Evolutionary conservation across 2,888 invertebrate species (phyloP), one percentile per base, ranked within the genome.

Genomic region (Stenotaenia linearis): DNA sequence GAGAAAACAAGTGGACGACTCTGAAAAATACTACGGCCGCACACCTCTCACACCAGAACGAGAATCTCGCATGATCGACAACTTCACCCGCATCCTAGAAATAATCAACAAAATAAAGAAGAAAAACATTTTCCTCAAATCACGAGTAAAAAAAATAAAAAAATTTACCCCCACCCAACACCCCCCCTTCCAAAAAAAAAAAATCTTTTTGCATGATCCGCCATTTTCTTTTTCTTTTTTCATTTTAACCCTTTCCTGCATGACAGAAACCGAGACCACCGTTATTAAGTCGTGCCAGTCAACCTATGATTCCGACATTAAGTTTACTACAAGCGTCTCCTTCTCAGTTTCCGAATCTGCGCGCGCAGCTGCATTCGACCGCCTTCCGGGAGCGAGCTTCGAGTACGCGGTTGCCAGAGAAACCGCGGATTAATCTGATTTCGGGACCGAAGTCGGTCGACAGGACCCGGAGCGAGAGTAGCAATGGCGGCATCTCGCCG

Each of bases 81-180:
- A 85, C 2, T 87, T 88, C 80, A 81, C 87, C 4, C 85, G 86
- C 74, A 87, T 95, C 93, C 86, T 93, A 92, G 83, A 97, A 93
- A 87, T 90, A 86, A 90, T 97, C 82, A 97, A 97, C 88, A 95
- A 95, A 88, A 92, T 97, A 85, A 93, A 93, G 86, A 89, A 95
- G 82, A 69, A 28, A 1, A 18, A 30, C 28, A 1, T 78, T 15
- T 6, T n/a, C 15, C 23, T 0, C 12, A 75, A 79, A 50, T 7
- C 74, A 79, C 40, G 45, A 40, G 79, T 74, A 79, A 28, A 35
- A 30, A 5, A 45, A 45, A 12, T 45, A 28, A 35, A 30, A 5
- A 45, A 45, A 12, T 45, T 45, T 45, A 5, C 15, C 45, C 45
- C n/a, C 45, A 45, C 12, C n/a, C n/a, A n/a, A n/a, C n/a, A n/a